Evolutionary conservation across 1,140 invertebrate species (phyloP), one percentile per base, ranked within the genome.

Genomic region (Sycophaga agraensis): DNA sequence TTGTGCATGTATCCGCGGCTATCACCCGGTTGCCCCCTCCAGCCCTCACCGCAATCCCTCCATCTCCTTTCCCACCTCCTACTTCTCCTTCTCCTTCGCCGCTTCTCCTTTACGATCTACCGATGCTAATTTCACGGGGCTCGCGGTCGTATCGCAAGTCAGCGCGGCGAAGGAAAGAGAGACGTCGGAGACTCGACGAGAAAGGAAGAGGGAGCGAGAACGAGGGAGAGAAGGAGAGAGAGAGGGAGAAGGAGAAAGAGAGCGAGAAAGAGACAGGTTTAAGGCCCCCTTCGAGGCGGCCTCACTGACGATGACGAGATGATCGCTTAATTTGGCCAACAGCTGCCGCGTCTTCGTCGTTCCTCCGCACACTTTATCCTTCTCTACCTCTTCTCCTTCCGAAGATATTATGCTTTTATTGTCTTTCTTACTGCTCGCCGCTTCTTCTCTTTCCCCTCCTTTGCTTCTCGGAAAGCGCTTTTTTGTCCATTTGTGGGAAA

Each of bases 251-350:
- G 51, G 6, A 35, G 26, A 31, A 34, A 12, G 53, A 42, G 49
- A 31, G 28, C 49, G 28, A 43, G 26, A 43, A 21, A 35, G 7
- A 45, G 37, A 58, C 22, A 43, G 50, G 66, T 70, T 70, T 71
- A 68, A 66, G 68, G 66, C 68, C 69, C 64, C 67, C 68, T 74
- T 64, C 70, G 69, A 71, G 72, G 73, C 74, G 76, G 76, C 75
- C 70, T 69, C 68, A 73, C 75, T 74, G 74, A 79, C 77, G 77
- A 80, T 79, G 76, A 78, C 74, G 77, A 80, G 78, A 78, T 80
- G 77, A 80, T 79, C 78, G 77, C 78, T 80, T 79, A 80, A 80
- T 80, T 80, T 80, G 77, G 75, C 76, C 77, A 80, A 78, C 78
- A 80, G 77, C 78, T 79, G 78, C 76, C 74, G 74, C 74, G 68